Base-by-base conservation (phyloP, 1,140 invertebrate genomes). In the Battus philenor region DNA sequence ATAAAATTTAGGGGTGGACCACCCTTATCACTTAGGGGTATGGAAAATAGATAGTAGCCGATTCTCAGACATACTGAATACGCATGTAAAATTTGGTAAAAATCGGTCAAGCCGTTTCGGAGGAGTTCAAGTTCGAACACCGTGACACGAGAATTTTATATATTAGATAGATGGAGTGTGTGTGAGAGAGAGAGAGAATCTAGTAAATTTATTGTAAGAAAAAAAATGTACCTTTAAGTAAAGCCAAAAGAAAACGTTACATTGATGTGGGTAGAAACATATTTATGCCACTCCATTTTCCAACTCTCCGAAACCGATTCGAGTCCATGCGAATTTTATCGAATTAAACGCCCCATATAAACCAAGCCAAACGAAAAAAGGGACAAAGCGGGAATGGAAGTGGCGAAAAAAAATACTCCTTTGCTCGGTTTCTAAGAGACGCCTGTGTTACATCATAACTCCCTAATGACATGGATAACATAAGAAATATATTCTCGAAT, bases 321-420 rank as follows among this genome's bases (percentile, higher is more conserved):
- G 53, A 70, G 57, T 67, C 62, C 60, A 62, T 58, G 55, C 64
- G 65, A 73, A 75, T 78, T 75, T 75, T 66, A 78, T 78, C 65
- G 69, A 78, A 78, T 75, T 78, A 78, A 73, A 68, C 68, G 74
- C 61, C 57, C 68, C 69, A 77, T 71, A 75, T 73, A 75, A 75
- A 71, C 71, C 70, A 78, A 75, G 63, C 63, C 64, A 66, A 66
- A 68, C 69, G 63, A 72, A 74, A 74, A 72, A 71, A 70, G n/a
- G 72, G 67, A 66, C 59, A 72, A 67, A 69, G 54, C 57, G 65
- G 54, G 59, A 46, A 60, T 39, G 16, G 50, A 58, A 63, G 57
- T 51, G 52, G 67, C 57, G 72, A 72, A 72, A 75, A 72, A 75
- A 65, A 62, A 68, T 66, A 64, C 60, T 58, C 49, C 63, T 67